Evolutionary conservation across 2,797 vertebrate genomes (phyloP), one percentile per base, ranked within the genome.

Genomic region (Pseudomugil tenellus): DNA sequence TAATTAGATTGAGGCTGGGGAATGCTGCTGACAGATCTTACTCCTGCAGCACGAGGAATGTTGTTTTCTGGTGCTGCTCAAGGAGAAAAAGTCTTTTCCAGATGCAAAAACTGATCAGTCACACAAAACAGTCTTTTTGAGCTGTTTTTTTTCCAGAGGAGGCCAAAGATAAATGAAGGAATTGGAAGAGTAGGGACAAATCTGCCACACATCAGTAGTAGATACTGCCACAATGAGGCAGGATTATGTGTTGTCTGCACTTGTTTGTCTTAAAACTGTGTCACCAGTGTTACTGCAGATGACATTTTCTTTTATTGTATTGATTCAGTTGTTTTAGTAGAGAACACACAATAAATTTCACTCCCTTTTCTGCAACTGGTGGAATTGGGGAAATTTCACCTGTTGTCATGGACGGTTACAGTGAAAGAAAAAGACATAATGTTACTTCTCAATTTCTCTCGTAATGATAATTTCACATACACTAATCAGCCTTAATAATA

Each of bases 11-110:
- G 48, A 58, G 61, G 32, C 54, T 43, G 17, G 60, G 64, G 4
- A 67, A 26, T 66, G 51, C 52, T 74, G 67, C 51, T 10, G 49
- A 73, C 55, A 67, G 64, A 57, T 54, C n/a, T 23, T 6, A 0
- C 51, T 68, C 65, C 72, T 65, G 73, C 71, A 73, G 72, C 41
- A 16, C 26, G 23, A 60, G 61, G 57, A 51, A 60, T 16, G 46
- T 28, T 48, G 19, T 21, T 10, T 46, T n/a, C 19, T 21, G 43
- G 6, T 43, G 41, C 19, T 43, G 43, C 34, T 58, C 69, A 55
- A 53, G 34, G 21, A 21, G 9, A 46, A 10, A 4, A 14, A 39
- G 37, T 21, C 43, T 46, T 21, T 46, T 46, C 19, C 43, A 46
- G n/a, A 46, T 10, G 43, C 43, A 46, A 46, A 2, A 3, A 1